A percentile compares a stretch with the other conserved stretches of the same genome.
phyloP scores from a whole-genome alignment of 1,140 invertebrate species.

The Pseudoatta argentina region DNA sequence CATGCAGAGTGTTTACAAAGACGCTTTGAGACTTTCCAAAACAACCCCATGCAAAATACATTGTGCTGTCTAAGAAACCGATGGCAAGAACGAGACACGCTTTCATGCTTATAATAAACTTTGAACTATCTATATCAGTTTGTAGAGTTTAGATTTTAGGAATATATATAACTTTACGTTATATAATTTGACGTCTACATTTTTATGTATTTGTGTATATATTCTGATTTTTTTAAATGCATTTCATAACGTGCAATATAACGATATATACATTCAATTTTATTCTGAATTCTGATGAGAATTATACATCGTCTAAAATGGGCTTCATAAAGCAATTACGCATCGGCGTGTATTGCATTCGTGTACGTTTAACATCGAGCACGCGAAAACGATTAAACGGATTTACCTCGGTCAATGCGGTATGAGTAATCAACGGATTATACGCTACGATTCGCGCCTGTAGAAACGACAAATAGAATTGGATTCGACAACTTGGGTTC shows the following conservation, averaged over 20 bases:
- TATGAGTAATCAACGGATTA: constrained; percentile 46
- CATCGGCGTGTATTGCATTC: neutral
- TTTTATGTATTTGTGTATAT: neutral
- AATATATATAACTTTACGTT: neutral
- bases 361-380: constrained; percentile 44
- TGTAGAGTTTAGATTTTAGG: neutral
- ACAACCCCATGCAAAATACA: neutral
- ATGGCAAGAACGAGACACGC: neutral
- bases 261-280: neutral
- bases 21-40: neutral
- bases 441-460: constrained; percentile 20
- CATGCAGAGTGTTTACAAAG: neutral
- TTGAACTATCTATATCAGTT: neutral
- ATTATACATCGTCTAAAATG: neutral
- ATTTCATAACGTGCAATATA: too few relatives aligned
- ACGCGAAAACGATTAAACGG: constrained; percentile 56
- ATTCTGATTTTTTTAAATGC: neutral
- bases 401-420: constrained; percentile 44
- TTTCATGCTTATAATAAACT: neutral
- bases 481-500: constrained; percentile 29
- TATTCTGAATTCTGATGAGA: neutral
- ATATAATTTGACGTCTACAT: neutral
- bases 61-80: neutral
- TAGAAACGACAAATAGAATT: neutral
- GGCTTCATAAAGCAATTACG: constrained; percentile 23